Evolutionary conservation across 2,113 vertebrate species (phyloP).

Genomic region (Pagrus major): DNA sequence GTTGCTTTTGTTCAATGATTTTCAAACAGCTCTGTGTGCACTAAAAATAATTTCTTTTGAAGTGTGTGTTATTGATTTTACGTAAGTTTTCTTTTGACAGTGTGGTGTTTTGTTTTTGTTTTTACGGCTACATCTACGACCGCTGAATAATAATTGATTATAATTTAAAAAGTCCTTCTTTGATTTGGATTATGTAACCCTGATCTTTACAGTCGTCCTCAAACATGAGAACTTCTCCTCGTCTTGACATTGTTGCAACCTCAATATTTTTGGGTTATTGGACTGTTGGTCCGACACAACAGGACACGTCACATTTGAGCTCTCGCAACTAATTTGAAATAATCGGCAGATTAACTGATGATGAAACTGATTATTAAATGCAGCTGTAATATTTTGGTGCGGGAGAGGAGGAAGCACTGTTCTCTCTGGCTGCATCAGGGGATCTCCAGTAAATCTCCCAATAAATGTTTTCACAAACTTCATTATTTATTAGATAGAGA

Average conservation of each 20-base stretch:
- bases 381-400: background rate
- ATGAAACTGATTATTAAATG: background rate
- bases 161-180: background rate
- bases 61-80: background rate
- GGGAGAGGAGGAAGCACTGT: background rate
- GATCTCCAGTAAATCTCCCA: constrained; percentile 5
- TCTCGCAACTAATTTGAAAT: background rate
- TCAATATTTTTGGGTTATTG: background rate
- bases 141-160: background rate
- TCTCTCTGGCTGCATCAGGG: background rate
- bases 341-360: background rate
- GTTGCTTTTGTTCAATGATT: background rate
- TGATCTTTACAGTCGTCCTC: too few species aligned
- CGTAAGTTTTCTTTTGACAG: background rate
- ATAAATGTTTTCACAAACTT: constrained; percentile 6
- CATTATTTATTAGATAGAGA: constrained; percentile 14
- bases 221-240: background rate
- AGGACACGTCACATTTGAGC: background rate
- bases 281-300: background rate
- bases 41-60: background rate
- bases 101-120: background rate
- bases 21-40: background rate
- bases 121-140: background rate
- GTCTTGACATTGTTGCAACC: background rate
- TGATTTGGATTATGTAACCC: background rate